These are phyloP conservation scores for Megaustenia siamemsis DNA, from an alignment of 2,888 invertebrate species.

Conservation along the genomic window DNA sequence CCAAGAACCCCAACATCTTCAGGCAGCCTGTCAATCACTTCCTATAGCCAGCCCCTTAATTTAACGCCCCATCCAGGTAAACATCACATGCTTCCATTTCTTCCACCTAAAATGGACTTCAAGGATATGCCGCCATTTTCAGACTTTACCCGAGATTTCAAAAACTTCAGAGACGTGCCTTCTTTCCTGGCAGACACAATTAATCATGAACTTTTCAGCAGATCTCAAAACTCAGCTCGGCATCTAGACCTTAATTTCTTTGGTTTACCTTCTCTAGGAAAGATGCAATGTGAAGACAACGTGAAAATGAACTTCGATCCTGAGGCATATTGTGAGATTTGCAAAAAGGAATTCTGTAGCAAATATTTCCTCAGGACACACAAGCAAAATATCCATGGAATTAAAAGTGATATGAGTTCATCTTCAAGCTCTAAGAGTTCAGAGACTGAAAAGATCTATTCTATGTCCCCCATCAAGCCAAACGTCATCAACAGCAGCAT, in stretches of 20 bases:
- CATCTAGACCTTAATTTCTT: slow-evolving; percentile 55
- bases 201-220: slow-evolving; percentile 57
- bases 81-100: slow-evolving; percentile 49
- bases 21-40: slow-evolving; percentile 37
- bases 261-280: slow-evolving; percentile 52
- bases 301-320: slow-evolving; percentile 79
- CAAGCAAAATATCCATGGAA: slow-evolving; percentile 98
- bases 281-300: slow-evolving; percentile 70
- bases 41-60: slow-evolving; percentile 44
- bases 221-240: slow-evolving; percentile 56
- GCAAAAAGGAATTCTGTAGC: slow-evolving; percentile 98
- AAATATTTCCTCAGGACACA: slow-evolving; percentile 98
- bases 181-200: slow-evolving; percentile 58
- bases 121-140: slow-evolving; percentile 54
- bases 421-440: not conserved
- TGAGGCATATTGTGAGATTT: slow-evolving; percentile 83
- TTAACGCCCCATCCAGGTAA: slow-evolving; percentile 37
- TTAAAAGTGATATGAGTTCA: slow-evolving; percentile 82
- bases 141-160: slow-evolving; percentile 51
- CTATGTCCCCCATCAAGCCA: slow-evolving; percentile 41
- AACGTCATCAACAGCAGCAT: slow-evolving; percentile 41
- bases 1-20: slow-evolving; percentile 51
- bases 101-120: slow-evolving; percentile 54
- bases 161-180: slow-evolving; percentile 56
- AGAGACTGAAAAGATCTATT: slow-evolving; percentile 35